Evolutionary conservation across 2,113 vertebrate genomes (phyloP), one percentile per base, ranked within the genome.

Genomic region (Notechis scutatus): DNA sequence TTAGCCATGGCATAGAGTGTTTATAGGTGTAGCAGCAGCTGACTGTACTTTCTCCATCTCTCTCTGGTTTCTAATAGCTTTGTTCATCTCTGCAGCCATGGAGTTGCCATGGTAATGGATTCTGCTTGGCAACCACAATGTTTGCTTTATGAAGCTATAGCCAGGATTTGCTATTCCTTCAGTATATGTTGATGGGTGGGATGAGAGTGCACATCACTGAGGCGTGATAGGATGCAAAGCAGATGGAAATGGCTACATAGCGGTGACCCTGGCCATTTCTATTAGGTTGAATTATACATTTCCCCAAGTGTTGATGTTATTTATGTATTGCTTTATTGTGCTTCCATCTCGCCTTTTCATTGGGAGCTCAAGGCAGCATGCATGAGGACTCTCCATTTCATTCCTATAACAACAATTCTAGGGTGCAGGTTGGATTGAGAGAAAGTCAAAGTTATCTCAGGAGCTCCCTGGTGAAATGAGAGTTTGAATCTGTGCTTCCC

Each of bases 51-150:
- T 1, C 9, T 56, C 54, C 61, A 52, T 85, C 26, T 93, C 69
- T 50, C 92, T 1, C 85, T 93, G 94, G 94, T 90, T 95, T 57
- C 91, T 88, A 59, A 94, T 93, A 96, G 95, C 94, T 96, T 96
- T 96, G 94, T 95, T 97, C 54, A 0, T 90, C 94, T 93, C 5
- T 54, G 87, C 96, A 96, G 96, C 95, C 94, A 91, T 0, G 14
- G 91, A 56, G 97, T 97, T 97, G 96, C 96, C 96, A 97, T 97
- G 95, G 96, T 45, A 91, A 97, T 87, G 23, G 6, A 54, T 96
- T 94, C 93, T 90, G 93, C 94, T 94, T 94, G 95, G 96, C 96
- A 95, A 92, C 94, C 61, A 94, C 94, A 94, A 39, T 88, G 55
- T 88, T 93, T 94, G 85, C 90, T 96, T 94, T 92, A 0, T 0